Conservation (phyloP, 1,140 invertebrate species). For the Triops longicaudatus region DNA sequence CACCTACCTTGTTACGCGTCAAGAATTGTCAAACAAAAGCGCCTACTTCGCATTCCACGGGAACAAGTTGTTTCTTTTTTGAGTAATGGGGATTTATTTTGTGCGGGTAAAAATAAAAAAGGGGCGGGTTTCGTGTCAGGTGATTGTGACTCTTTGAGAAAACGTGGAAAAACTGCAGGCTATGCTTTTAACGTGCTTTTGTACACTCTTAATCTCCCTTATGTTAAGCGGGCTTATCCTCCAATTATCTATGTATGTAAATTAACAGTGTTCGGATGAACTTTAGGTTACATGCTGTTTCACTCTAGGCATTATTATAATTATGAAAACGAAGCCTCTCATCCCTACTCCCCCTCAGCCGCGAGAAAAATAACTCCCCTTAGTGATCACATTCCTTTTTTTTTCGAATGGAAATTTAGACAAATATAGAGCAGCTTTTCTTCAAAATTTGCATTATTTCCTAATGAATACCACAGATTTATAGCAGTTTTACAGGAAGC, state of each 20-base stretch:
- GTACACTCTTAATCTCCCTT: background rate
- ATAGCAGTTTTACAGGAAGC: too few relatives aligned
- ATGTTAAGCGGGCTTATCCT: background rate
- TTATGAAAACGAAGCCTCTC: background rate
- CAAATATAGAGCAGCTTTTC: background rate
- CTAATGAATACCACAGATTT: too few relatives aligned
- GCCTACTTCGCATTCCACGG: background rate
- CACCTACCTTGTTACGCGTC: background rate
- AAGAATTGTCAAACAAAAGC: background rate
- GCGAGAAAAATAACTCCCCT: background rate
- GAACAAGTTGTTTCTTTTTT: background rate
- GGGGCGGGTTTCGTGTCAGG: background rate
- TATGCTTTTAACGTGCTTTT: background rate
- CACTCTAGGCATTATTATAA: background rate
- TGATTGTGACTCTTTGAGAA: background rate
- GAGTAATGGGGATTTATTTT: too few relatives aligned
- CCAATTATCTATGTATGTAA: constrained; percentile 8
- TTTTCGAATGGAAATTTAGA: background rate
- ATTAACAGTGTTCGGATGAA: constrained; percentile 3
- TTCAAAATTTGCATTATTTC: background rate
- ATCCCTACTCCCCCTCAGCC: background rate
- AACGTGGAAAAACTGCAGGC: background rate
- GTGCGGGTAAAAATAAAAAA: too few relatives aligned
- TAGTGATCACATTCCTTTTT: constrained; percentile 12
- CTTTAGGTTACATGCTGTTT: background rate